Conservation (phyloP, 2,888 invertebrate species). For the Bombyx huttoni region DNA sequence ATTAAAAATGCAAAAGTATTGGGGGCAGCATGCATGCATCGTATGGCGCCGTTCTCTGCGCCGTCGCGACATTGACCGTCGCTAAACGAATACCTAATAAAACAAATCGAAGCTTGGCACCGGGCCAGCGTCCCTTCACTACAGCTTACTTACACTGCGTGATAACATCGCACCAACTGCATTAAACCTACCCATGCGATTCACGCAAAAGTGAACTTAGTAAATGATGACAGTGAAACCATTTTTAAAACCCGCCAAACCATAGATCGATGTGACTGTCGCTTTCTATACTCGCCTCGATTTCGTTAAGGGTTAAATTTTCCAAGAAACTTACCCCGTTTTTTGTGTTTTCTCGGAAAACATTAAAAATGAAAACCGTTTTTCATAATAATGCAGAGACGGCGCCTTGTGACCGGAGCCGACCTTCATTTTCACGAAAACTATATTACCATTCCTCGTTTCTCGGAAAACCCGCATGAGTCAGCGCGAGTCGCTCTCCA, state of each 20-base stretch:
- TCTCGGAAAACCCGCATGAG: constrained; percentile 70
- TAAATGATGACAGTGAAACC: constrained; percentile 20
- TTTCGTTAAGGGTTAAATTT: constrained; percentile 2
- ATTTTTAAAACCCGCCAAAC: background rate
- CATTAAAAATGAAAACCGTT: background rate
- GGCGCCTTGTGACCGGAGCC: constrained; percentile 22
- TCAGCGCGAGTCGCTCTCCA: constrained; percentile 54
- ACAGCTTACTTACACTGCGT: constrained; percentile 31
- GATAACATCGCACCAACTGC: constrained; percentile 22
- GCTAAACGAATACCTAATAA: constrained; percentile 56
- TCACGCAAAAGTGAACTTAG: constrained; percentile 14
- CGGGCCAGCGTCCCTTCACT: constrained; percentile 60
- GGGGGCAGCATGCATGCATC: constrained; percentile 45
- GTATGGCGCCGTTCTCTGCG: constrained; percentile 42
- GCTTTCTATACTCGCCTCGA: constrained; percentile 31
- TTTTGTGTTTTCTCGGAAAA: background rate
- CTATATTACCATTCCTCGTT: constrained; percentile 36
- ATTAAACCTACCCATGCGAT: constrained; percentile 13
- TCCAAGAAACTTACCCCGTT: background rate
- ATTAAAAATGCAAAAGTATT: constrained; percentile 26
- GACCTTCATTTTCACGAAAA: constrained; percentile 68
- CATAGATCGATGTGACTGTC: constrained; percentile 26
- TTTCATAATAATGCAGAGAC: constrained; percentile 1
- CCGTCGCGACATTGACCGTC: constrained; percentile 69
- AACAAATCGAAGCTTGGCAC: constrained; percentile 62